Base-by-base conservation (phyloP, 2,888 invertebrate species). In the Sphinx pinastri region DNA sequence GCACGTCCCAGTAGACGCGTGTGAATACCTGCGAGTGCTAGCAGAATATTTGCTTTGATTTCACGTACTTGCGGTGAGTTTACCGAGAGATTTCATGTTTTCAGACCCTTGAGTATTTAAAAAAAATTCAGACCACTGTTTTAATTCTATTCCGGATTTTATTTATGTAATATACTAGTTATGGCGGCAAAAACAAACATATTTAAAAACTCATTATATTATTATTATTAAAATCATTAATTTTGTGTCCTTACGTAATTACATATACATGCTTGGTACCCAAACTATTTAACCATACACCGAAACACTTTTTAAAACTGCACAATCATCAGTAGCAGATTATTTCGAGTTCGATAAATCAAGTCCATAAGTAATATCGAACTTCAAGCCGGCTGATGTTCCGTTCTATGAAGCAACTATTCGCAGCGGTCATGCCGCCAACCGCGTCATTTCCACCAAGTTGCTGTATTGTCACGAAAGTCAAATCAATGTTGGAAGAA, bases 391-490 rank as follows among this genome's bases (percentile, higher is more conserved):
- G n/a, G 1, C 49, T 19, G 63, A 47, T 47, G 58, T 58, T 16
- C 31, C 8, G 63, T 25, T 47, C 49, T 19, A 19, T 19, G 49
- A 49, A 63, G 49, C 63, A 63, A 63, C 63, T 4, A 63, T 47
- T 63, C 49, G 19, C 11, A 11, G 55, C 12, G 2, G 55, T 54
- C 16, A 19, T 19, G n/a, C n/a, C 13, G 13, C 12, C 16, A n/a
- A 63, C 49, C 49, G 19, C 16, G 13, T 63, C 19, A 63, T 63
- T 63, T 47, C 60, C 1, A 10, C 13, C 63, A 63, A 63, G 47
- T 49, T 49, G 49, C 19, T 16, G 49, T 49, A 63, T 63, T 63
- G 49, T 63, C 19, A 12, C 13, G 63, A 63, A 16, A 63, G 11
- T 47, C 47, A 49, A 63, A 63, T 63, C 47, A 63, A 63, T 47